Evolutionary conservation across 2,797 vertebrate genomes (phyloP), one percentile per base, ranked within the genome.

Genomic region (Oceanodroma leucorhoa): DNA sequence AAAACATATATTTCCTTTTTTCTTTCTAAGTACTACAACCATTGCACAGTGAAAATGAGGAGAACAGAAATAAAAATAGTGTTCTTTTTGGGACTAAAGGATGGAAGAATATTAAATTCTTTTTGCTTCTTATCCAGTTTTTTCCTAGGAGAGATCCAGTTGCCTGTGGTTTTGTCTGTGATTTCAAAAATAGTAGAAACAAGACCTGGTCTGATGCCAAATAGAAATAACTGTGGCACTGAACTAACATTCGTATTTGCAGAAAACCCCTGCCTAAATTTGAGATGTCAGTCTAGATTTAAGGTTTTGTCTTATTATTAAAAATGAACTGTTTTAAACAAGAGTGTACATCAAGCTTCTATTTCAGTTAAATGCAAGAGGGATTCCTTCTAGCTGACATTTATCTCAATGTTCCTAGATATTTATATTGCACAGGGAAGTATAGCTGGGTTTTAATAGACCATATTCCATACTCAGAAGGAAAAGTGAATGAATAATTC

Each of bases 101-200:
- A 60, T 79, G 91, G 73, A 94, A 94, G 86, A 76, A 88, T 89
- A 91, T 86, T 71, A 64, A 76, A 88, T 11, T 51, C 27, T 53
- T 46, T 84, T 86, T 93, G 46, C n/a, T 86, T 80, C 24, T 93
- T 84, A 66, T 86, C 80, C 80, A 89, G 0, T 29, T 78, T 89
- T 94, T 96, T 90, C 91, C 90, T 93, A 92, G 51, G 60, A 91
- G 51, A 70, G 58, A 73, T 95, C 89, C 93, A 94, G 73, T 93
- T 96, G 83, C 87, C 53, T 96, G 94, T 82, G 95, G 93, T 94
- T 96, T 91, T 93, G 70, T 66, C 80, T 89, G 80, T 77, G 70
- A 90, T 94, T 97, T 94, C 55, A 87, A 80, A 94, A 96, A 90
- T 66, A 94, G 82, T 69, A 82, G 66, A 88, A 94, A 90, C 58